Percentiles rank a stretch among this genome's conserved stretches.
phyloP scores from a whole-genome alignment of 1,140 invertebrate species.

The Anastatus disparis region DNA sequence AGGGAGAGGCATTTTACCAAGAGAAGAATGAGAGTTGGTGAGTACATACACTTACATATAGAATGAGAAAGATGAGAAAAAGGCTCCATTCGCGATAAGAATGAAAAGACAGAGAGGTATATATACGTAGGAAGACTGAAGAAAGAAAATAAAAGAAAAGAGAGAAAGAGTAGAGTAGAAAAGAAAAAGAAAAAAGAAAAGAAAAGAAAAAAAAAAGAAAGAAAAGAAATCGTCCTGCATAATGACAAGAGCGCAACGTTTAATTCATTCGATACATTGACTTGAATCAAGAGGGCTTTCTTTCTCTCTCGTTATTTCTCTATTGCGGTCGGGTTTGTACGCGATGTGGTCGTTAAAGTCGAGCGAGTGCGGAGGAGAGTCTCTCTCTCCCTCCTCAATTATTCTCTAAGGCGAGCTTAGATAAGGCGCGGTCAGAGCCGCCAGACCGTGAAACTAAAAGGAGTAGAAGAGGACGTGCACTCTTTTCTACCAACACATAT shows the following conservation, averaged over 20 bases:
- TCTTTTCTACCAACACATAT: too few relatives aligned
- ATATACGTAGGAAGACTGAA: too few relatives aligned
- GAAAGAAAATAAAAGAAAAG: too few relatives aligned
- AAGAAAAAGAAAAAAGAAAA: not conserved
- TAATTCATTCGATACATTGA: conserved; percentile 42
- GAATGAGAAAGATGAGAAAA: too few relatives aligned
- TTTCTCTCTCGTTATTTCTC: too few relatives aligned
- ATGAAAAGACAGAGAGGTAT: not conserved
- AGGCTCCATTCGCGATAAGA: not conserved
- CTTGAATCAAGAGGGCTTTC: conserved; percentile 12
- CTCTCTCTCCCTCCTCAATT: conserved; percentile 37
- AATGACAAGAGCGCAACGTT: conserved; percentile 36
- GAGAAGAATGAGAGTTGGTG: too few relatives aligned
- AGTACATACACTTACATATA: too few relatives aligned
- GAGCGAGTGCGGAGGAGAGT: too few relatives aligned
- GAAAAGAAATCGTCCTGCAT: conserved; percentile 26
- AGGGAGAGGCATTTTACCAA: not conserved
- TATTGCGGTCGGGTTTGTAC: too few relatives aligned
- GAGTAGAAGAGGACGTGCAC: too few relatives aligned
- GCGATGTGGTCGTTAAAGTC: conserved; percentile 27
- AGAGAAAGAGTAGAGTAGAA: not conserved
- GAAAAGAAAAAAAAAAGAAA: too few relatives aligned
- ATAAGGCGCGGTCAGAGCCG: conserved; percentile 57
- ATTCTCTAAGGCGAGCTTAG: conserved; percentile 44
- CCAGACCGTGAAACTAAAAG: conserved; percentile 60